These are phyloP conservation scores for Diprion similis DNA, from an alignment of 1,140 invertebrate species.

Conservation along the genomic window DNA sequence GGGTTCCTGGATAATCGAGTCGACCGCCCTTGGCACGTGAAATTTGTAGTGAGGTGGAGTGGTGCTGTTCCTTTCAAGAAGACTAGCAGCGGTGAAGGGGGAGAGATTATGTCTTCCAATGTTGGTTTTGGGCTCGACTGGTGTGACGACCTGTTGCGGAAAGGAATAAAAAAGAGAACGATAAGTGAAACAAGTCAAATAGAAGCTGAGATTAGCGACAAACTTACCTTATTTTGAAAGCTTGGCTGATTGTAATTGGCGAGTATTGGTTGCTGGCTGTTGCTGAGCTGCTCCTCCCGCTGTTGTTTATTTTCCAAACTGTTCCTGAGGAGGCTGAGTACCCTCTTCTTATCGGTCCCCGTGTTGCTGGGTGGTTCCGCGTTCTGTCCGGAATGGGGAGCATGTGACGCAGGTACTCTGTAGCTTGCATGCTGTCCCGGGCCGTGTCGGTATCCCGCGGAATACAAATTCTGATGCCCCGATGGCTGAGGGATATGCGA, in stretches of 20 bases:
- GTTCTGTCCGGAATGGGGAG: constrained; percentile 13
- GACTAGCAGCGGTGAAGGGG: constrained; percentile 64
- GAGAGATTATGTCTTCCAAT: constrained; percentile 65
- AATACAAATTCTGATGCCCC: constrained; percentile 34
- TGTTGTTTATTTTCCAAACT: constrained; percentile 73
- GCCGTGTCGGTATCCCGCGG: constrained; percentile 24
- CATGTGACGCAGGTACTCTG: background rate
- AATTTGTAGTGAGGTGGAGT: constrained; percentile 67
- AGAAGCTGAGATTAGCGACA: background rate
- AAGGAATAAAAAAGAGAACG: constrained; percentile 14
- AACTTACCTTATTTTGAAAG: constrained; percentile 52
- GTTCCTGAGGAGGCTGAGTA: constrained; percentile 71
- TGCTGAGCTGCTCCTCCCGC: constrained; percentile 58
- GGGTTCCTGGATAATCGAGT: constrained; percentile 62
- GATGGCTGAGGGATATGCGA: constrained; percentile 31
- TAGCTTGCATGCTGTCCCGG: constrained; percentile 12
- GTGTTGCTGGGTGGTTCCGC: constrained; percentile 48
- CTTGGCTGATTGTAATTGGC: constrained; percentile 53
- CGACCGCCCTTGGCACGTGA: constrained; percentile 72
- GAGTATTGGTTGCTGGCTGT: constrained; percentile 52
- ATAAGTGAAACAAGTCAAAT: background rate
- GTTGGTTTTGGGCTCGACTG: constrained; percentile 62
- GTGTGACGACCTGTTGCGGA: constrained; percentile 54
- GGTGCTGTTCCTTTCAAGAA: constrained; percentile 60
- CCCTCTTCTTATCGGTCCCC: constrained; percentile 72